Base-by-base conservation (phyloP, 2,113 vertebrate species). In the Anser brachyrhynchus region DNA sequence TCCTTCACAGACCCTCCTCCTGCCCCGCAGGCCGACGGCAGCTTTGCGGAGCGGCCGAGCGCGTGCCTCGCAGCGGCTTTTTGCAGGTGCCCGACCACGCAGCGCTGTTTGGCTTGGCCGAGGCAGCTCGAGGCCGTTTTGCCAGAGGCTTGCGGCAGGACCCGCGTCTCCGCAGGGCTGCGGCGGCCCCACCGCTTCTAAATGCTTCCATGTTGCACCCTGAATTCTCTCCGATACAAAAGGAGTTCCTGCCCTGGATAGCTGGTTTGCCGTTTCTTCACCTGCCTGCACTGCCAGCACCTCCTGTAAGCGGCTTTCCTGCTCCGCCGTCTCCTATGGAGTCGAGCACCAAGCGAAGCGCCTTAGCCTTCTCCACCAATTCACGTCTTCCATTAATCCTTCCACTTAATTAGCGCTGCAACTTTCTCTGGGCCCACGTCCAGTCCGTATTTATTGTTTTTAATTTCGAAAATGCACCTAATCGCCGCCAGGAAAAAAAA, bases 21-120 rank as follows among this genome's bases (percentile, higher is more conserved):
- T 1, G 0, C 13, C 59, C 14, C 4, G 13, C 69, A 39, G 31
- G 29, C 51, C 21, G 23, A 8, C 2, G 0, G 12, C 1, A 0
- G 10, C 15, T 64, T 41, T 11, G 20, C 28, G 29, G 13, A n/a
- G 66, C 79, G 13, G 2, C 5, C 2, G 2, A 11, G 3, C 0
- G 13, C 35, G 33, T 26, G 12, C 18, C 46, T 10, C 19, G 35
- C 35, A 20, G 70, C 18, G 4, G 37, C 17, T 59, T 17, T 29
- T 8, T 44, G 57, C 10, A 10, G 35, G 64, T 25, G 41, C 57
- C 78, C 84, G 15, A 2, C 8, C 11, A 16, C 25, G 31, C 44
- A 58, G 22, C 2, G 1, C 5, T 1, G 4, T 28, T 12, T 35
- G 25, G 43, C 57, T n/a, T n/a, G 21, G 13, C 21, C 31, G 23